Evolutionary conservation across 2,888 invertebrate genomes (phyloP), one percentile per base, ranked within the genome.

Genomic region (Polydrusus pterygomalis): DNA sequence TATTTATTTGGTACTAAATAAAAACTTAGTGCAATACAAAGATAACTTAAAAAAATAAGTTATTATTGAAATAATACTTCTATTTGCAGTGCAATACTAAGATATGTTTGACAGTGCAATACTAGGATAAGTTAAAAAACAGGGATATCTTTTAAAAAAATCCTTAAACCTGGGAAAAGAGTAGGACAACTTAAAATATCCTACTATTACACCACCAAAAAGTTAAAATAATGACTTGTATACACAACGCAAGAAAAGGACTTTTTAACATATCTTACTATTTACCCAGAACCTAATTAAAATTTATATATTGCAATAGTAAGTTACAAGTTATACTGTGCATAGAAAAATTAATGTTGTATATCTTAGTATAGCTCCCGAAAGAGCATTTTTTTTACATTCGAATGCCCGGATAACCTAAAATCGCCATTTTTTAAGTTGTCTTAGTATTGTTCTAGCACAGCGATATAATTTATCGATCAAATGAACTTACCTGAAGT

Each of bases 51-150:
- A 49, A 49, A 49, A 43, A 43, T 13, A 40, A 6, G 43, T 43
- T 11, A 13, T 43, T 43, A 43, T 43, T 43, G n/a, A 43, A 43
- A 43, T 43, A 43, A 43, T 43, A 43, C 11, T 43, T 10, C n/a
- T 43, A 43, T 43, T 43, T 43, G 43, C 10, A 43, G 43, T 43
- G 43, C 11, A 43, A n/a, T 43, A 43, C 43, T 43, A 43, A 43
- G 43, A 43, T 43, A 43, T 43, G 43, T 43, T 43, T 43, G n/a
- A 43, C 43, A 43, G 43, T 43, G 43, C n/a, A 43, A 43, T 43
- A 43, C 43, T 43, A 43, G n/a, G 43, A 43, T 43, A 43, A 43
- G 13, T 43, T 43, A 43, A 13, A 43, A 43, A 43, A 43, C 43
- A 11, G n/a, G n/a, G 43, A 43, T 43, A 43, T 43, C n/a, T 43